Conservation (phyloP, 2,888 invertebrate species). For the Belgica antarctica region DNA sequence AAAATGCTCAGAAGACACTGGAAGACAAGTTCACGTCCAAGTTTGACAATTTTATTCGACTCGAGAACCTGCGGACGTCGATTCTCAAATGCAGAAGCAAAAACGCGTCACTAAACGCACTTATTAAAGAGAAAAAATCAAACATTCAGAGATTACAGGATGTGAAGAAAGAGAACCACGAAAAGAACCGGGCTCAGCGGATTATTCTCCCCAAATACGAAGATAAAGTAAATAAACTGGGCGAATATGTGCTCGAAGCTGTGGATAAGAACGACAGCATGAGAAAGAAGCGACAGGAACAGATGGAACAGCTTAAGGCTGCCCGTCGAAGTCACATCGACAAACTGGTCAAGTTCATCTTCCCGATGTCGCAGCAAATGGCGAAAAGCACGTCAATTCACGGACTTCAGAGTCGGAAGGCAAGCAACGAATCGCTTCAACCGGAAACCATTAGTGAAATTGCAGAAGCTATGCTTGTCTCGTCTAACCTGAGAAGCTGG, state of each 20-base stretch:
- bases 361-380: conserved; percentile 60
- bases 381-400: background rate
- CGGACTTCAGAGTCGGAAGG: background rate
- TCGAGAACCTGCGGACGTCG: conserved; percentile 46
- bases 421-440: conserved; percentile 30
- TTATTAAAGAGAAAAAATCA: conserved; percentile 54
- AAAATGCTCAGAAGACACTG: conserved; percentile 60
- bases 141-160: conserved; percentile 55
- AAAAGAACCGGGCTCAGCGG: conserved; percentile 55
- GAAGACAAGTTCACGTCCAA: conserved; percentile 58
- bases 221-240: conserved; percentile 62
- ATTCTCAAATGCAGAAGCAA: background rate
- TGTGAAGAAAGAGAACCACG: conserved; percentile 55
- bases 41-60: conserved; percentile 48
- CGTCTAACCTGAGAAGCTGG: conserved; percentile 62
- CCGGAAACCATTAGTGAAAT: conserved; percentile 60
- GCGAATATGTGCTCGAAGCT: conserved; percentile 59
- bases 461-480: conserved; percentile 65
- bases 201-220: conserved; percentile 63
- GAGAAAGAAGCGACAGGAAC: conserved; percentile 56
- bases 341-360: conserved; percentile 67
- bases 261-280: conserved; percentile 58
- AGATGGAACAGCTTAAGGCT: conserved; percentile 60
- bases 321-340: conserved; percentile 60
- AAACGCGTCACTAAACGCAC: conserved; percentile 45